Percentiles rank a stretch among this genome's conserved stretches.
These are phyloP conservation scores for Ctenopoma multispine DNA, from an alignment of 2,797 vertebrate genomes.

Conservation along the genomic window DNA sequence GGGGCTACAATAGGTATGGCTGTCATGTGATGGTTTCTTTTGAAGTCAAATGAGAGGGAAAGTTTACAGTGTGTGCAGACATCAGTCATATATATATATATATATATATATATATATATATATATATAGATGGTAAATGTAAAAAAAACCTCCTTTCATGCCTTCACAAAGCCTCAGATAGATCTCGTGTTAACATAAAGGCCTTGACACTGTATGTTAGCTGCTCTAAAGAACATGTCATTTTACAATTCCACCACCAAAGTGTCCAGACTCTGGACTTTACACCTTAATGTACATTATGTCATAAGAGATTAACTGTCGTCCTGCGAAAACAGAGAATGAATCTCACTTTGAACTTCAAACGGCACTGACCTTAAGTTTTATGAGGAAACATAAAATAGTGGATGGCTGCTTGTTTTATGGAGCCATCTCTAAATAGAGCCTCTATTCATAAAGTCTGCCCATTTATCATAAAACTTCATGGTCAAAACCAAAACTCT, in stretches of 20 bases:
- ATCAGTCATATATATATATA: constrained; percentile 37
- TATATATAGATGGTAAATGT: not conserved
- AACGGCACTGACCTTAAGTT: constrained; percentile 59
- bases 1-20: constrained; percentile 67
- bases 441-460: constrained; percentile 59
- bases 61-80: constrained; percentile 32
- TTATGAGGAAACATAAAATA: constrained; percentile 63
- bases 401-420: constrained; percentile 60
- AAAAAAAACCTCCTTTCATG: constrained; percentile 46
- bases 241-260: constrained; percentile 21
- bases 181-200: constrained; percentile 37
- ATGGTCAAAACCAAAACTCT: constrained; percentile 51
- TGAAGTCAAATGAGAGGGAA: constrained; percentile 54
- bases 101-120: constrained; percentile 7
- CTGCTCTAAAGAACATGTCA: not conserved
- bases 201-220: constrained; percentile 1
- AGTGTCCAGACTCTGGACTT: constrained; percentile 22
- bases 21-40: constrained; percentile 57
- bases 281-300: constrained; percentile 29
- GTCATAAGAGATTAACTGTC: constrained; percentile 43
- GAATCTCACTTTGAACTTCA: constrained; percentile 51
- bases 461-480: constrained; percentile 61
- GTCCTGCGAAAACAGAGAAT: constrained; percentile 24
- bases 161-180: constrained; percentile 51
- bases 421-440: constrained; percentile 70